Base-by-base conservation (phyloP, 1,140 invertebrate genomes). In the Drosophila aff. region DNA sequence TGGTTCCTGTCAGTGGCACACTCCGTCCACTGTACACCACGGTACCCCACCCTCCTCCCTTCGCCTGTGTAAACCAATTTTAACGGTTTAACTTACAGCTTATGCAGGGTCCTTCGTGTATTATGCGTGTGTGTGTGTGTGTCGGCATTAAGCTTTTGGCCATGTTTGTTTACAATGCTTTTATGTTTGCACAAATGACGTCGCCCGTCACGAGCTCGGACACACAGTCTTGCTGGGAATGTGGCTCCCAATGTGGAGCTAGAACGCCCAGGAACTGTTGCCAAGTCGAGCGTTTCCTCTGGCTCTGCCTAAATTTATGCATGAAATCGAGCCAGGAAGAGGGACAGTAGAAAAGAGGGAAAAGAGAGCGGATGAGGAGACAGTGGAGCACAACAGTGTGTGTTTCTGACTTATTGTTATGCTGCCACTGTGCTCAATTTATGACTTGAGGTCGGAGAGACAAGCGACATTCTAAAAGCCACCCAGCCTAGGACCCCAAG, bases 161-260 rank as follows among this genome's bases (percentile, higher is more conserved):
- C 85, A 84, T 84, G 81, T 90, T 89, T 89, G 85, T 90, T 89
- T 90, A 89, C 85, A 89, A 81, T 89, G 85, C 84, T 89, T 89
- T 84, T 89, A 79, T 89, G 84, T 89, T 89, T 89, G 84, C 84
- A 75, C 81, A 89, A 87, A 87, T 87, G 81, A 72, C 73, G 73
- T 74, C 68, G 80, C 62, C 65, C 44, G 21, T 18, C 40, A 21
- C 58, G 60, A 31, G 64, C 47, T 52, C 31, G 53, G 62, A 75
- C 50, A 75, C 59, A 64, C 9, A 16, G 52, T 38, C 33, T 38
- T 13, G 18, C 8, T 16, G 31, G 11, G 50, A 2, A 21, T 53
- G 50, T 53, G 50, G 31, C 31, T 33, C 7, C 50, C 36, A 50
- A 38, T 26, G 7, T 53, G 52, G 28, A 59, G 38, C 40, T 13